Percentiles rank a stretch among this genome's conserved stretches.
These are phyloP conservation scores for Coptodon bakossiorum DNA, from an alignment of 2,113 vertebrate species.

Conservation along the genomic window DNA sequence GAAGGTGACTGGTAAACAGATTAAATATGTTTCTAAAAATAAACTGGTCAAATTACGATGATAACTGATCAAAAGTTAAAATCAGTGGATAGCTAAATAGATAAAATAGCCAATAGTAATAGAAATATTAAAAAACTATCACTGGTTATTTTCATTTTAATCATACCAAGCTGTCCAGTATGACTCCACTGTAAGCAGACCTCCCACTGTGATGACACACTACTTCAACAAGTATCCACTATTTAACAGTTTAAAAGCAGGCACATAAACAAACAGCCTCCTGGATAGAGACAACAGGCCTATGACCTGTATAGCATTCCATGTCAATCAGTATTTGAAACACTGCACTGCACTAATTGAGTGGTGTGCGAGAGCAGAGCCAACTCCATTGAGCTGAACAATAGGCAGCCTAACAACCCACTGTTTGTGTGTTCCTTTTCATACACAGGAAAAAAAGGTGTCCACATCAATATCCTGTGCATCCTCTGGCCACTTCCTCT, in stretches of 20 bases:
- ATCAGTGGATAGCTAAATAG: not conserved
- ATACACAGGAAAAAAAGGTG: not conserved
- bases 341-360: slow-evolving; percentile 24
- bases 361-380: not conserved
- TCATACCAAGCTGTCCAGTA: not conserved
- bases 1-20: not conserved
- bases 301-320: slow-evolving; percentile 26
- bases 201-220: not conserved
- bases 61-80: not conserved
- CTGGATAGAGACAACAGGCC: not conserved
- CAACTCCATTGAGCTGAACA: not conserved
- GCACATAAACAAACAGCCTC: slow-evolving; percentile 15
- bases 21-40: not conserved
- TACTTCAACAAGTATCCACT: not conserved
- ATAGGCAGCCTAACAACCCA: not conserved
- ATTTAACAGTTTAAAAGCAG: not conserved
- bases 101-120: not conserved
- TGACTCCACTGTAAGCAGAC: not conserved
- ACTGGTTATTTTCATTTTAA: not conserved
- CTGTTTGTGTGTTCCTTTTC: not conserved
- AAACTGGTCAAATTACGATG: not conserved
- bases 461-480: not conserved
- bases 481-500: not conserved
- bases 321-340: slow-evolving; percentile 23
- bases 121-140: not conserved